Conservation (phyloP, 2,113 vertebrate species). For the Pelodiscus sinensis region DNA sequence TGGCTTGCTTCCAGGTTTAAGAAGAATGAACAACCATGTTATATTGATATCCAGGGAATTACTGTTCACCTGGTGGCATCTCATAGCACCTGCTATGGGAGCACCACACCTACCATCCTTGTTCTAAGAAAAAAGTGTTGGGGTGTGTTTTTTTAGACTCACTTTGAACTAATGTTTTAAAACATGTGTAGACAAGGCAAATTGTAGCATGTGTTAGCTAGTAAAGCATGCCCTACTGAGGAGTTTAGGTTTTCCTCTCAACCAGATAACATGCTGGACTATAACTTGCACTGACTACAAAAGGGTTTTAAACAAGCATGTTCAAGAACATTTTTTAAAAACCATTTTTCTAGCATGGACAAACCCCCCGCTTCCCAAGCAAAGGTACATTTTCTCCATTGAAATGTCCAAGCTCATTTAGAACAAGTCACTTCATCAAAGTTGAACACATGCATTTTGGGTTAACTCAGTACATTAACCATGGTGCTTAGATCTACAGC, state of each 20-base stretch:
- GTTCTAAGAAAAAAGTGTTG: slow-evolving; percentile 6
- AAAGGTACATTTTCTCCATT: neutral
- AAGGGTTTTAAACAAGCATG: neutral
- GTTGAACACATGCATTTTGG: neutral
- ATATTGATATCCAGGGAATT: slow-evolving; percentile 57
- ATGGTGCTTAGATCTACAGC: neutral
- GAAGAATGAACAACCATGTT: slow-evolving; percentile 52
- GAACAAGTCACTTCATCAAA: neutral
- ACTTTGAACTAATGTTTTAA: neutral
- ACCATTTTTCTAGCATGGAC: neutral
- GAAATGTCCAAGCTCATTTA: neutral
- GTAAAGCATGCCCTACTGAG: neutral
- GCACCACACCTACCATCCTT: slow-evolving; percentile 3
- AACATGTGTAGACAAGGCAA: neutral
- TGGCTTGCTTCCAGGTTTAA: slow-evolving; percentile 49
- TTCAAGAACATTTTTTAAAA: neutral
- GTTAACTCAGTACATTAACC: neutral
- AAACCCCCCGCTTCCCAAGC: neutral
- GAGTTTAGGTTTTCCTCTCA: neutral
- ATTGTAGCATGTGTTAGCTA: neutral
- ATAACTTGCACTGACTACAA: neutral
- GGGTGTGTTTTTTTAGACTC: neutral
- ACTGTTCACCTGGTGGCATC: slow-evolving; percentile 42
- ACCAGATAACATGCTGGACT: neutral
- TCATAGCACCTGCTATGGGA: slow-evolving; percentile 7